Evolutionary conservation across 2,888 invertebrate genomes (phyloP).

Genomic region (Patella caerulea): DNA sequence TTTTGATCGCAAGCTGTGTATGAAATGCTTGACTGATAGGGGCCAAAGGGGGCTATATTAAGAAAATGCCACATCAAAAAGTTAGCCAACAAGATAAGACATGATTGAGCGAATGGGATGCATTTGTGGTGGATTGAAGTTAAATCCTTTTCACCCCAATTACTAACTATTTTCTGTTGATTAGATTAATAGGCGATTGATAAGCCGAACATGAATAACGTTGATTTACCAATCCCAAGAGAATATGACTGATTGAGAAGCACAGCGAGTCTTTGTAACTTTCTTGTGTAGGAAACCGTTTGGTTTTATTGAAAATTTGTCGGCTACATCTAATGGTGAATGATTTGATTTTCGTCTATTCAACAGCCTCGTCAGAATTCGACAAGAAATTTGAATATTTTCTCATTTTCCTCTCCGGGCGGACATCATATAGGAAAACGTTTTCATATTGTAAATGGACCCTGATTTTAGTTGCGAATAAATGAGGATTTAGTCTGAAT

Average conservation of each 20-base stretch:
- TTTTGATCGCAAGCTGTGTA: background rate
- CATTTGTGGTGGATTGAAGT: background rate
- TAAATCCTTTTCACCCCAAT: slow-evolving; percentile 2
- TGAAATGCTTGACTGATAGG: background rate
- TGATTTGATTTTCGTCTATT: slow-evolving; percentile 1
- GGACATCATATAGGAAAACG: background rate
- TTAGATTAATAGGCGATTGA: slow-evolving; percentile 6
- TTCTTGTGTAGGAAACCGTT: background rate
- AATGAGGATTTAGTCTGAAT: background rate
- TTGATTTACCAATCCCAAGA: slow-evolving; percentile 1
- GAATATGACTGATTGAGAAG: slow-evolving; percentile 7
- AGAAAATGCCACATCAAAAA: slow-evolving; percentile 1
- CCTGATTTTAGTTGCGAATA: background rate
- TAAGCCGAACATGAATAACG: background rate
- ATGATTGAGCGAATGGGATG: slow-evolving; percentile 3
- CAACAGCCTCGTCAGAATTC: background rate
- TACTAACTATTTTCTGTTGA: background rate
- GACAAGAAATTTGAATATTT: background rate
- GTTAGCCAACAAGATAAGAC: background rate
- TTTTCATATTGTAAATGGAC: background rate
- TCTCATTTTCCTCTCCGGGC: background rate
- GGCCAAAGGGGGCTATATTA: background rate
- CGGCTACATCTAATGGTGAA: background rate
- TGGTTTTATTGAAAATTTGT: slow-evolving; percentile 10
- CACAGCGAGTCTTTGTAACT: background rate